Evolutionary conservation across 2,888 invertebrate species (phyloP).

Genomic region (Trachelus troglodyta): DNA sequence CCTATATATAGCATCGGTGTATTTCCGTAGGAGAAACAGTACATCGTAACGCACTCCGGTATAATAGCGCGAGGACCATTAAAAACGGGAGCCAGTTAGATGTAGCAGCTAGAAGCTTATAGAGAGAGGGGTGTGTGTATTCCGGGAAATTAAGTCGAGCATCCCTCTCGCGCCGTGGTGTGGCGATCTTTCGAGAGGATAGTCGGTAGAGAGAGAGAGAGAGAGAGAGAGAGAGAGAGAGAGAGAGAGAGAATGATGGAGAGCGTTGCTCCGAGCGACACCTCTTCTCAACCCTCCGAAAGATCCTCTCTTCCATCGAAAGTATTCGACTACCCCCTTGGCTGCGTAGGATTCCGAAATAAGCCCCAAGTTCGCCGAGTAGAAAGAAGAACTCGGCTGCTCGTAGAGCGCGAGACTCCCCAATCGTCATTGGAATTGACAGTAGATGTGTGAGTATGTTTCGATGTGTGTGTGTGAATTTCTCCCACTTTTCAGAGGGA

Average conservation of each 20-base stretch:
- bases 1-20: no score
- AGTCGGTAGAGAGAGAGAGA: no score
- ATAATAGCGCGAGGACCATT: no score
- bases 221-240: no score
- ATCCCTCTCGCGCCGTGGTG: slow-evolving; percentile 34
- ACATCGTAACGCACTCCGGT: no score
- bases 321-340: slow-evolving; percentile 20
- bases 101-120: no score
- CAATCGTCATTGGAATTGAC: slow-evolving; percentile 38
- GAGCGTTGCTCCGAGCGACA: slow-evolving; percentile 50
- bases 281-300: slow-evolving; percentile 34
- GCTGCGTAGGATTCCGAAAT: slow-evolving; percentile 59
- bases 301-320: slow-evolving; percentile 23
- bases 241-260: no score
- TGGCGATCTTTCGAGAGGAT: no score
- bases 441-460: slow-evolving; percentile 25
- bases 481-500: slow-evolving; percentile 3
- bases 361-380: slow-evolving; percentile 30
- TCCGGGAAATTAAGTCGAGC: slow-evolving; percentile 59
- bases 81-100: no score
- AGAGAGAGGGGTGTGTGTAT: slow-evolving; percentile 30
- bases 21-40: no score
- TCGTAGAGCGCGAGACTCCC: slow-evolving; percentile 7
- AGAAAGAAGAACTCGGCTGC: no score
- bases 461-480: slow-evolving; percentile 18